Evolutionary conservation across 2,888 invertebrate species (phyloP), one percentile per base, ranked within the genome.

Genomic region (Drosophila recens): DNA sequence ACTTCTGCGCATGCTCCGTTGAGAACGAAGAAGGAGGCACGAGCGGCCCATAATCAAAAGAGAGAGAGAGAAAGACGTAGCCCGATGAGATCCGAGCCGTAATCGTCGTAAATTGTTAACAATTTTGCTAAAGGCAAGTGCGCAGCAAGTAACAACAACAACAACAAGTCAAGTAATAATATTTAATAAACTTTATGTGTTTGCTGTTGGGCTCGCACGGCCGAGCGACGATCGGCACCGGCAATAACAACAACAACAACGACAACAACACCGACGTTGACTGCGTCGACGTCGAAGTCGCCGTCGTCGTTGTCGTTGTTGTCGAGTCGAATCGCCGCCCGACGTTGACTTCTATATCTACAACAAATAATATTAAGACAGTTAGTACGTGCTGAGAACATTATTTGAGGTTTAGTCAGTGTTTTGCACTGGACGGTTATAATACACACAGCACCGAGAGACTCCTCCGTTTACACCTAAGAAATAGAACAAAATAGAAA

Each of bases 371-470:
- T 90, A 90, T 86, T 88, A 90, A 90, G 90, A 88, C 90, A 85
- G 90, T 91, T 91, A 91, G 91, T 91, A 86, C 82, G 88, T 84
- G 90, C 83, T 84, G 90, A 91, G 91, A 91, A 91, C 84, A 90
- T 90, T 91, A 89, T 83, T 87, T 87, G 89, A 87, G 89, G 84
- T 90, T 90, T 91, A 91, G 91, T 91, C 90, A 87, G 83, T 85
- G 84, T 89, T 89, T 89, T 86, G 89, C 84, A 78, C 86, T 90
- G 85, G 82, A 74, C 83, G 86, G 85, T 89, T 88, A 85, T 85
- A 87, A 87, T 82, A 87, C 86, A 82, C 59, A 82, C 63, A 86
- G 78, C 64, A 71, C 62, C 53, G 67, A 75, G 48, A 75, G 75
- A 43, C 53, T 49, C 49, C 79, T 42, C 43, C 79, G 69, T 64